Evolutionary conservation across 92 coral and sea anemone genomes (phyloP).

Genomic region (Micromussa lordhowensis): DNA sequence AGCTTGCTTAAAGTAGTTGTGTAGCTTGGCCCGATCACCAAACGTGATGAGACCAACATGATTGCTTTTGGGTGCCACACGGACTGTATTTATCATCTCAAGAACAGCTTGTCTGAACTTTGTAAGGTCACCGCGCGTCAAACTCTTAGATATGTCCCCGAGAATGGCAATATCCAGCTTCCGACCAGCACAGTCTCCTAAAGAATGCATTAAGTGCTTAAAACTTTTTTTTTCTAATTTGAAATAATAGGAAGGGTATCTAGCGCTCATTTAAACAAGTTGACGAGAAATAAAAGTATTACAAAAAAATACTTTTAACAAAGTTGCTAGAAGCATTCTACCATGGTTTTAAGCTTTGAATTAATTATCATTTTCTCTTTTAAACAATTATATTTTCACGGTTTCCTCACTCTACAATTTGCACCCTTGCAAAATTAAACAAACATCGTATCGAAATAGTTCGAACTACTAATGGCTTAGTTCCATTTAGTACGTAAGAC

Average conservation of each 20-base stretch:
- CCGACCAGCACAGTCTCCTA: constrained; percentile 7
- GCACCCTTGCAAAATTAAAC: too few relatives aligned
- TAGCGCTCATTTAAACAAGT: too few relatives aligned
- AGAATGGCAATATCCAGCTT: constrained; percentile 21
- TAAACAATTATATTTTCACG: too few relatives aligned
- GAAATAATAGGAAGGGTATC: neutral
- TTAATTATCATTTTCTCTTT: too few relatives aligned
- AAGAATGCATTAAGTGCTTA: neutral
- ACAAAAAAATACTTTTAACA: too few relatives aligned
- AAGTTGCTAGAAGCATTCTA: too few relatives aligned
- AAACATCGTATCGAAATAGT: too few relatives aligned
- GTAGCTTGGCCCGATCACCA: neutral
- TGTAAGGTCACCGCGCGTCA: neutral
- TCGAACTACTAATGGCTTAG: too few relatives aligned
- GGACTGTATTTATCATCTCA: neutral
- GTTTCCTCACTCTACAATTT: too few relatives aligned
- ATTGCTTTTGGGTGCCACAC: neutral
- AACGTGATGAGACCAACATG: constrained; percentile 24
- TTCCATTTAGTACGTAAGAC: too few relatives aligned
- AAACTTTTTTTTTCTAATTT: neutral
- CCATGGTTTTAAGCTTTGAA: too few relatives aligned
- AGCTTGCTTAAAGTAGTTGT: neutral
- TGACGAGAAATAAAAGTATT: too few relatives aligned
- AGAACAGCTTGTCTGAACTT: neutral
- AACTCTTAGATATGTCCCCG: constrained; percentile 23